Percentiles rank a stretch among this genome's conserved stretches.
phyloP scores from a whole-genome alignment of 2,113 vertebrate species.

The Oryctolagus cuniculus region DNA sequence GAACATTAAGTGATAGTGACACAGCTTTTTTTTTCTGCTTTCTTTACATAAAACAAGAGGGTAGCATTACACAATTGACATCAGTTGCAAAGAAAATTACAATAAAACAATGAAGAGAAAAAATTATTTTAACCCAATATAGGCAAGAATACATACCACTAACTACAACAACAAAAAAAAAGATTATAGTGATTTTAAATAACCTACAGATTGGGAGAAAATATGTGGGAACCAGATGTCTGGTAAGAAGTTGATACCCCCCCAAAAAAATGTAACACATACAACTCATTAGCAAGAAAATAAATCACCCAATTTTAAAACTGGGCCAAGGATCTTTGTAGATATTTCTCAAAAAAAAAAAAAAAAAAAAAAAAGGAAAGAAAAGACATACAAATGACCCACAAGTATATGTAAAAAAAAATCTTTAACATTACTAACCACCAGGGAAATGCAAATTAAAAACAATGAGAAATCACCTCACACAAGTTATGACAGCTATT shows the following conservation, averaged over 20 bases:
- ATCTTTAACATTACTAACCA: too few relatives aligned
- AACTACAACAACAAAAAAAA: slow-evolving; percentile 2
- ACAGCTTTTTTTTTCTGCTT: background rate
- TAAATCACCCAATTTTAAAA: background rate
- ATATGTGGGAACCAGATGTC: background rate
- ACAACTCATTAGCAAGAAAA: background rate
- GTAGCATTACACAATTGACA: background rate
- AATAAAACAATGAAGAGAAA: slow-evolving; percentile 46
- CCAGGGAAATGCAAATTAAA: too few relatives aligned
- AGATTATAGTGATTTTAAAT: background rate
- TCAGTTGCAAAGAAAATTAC: background rate
- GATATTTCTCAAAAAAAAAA: too few relatives aligned
- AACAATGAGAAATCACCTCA: background rate
- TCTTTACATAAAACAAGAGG: background rate
- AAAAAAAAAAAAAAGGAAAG: too few relatives aligned
- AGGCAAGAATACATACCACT: background rate
- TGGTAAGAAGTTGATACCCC: background rate
- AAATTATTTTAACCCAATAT: background rate
- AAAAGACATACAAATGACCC: too few relatives aligned
- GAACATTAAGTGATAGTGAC: slow-evolving; percentile 15
- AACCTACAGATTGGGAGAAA: background rate
- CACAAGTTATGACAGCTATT: background rate
- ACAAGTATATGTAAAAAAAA: too few relatives aligned
- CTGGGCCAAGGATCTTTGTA: background rate
- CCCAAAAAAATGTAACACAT: background rate